Evolutionary conservation across 2,113 vertebrate species (phyloP), one percentile per base, ranked within the genome.

Genomic region (Sialia sialis): DNA sequence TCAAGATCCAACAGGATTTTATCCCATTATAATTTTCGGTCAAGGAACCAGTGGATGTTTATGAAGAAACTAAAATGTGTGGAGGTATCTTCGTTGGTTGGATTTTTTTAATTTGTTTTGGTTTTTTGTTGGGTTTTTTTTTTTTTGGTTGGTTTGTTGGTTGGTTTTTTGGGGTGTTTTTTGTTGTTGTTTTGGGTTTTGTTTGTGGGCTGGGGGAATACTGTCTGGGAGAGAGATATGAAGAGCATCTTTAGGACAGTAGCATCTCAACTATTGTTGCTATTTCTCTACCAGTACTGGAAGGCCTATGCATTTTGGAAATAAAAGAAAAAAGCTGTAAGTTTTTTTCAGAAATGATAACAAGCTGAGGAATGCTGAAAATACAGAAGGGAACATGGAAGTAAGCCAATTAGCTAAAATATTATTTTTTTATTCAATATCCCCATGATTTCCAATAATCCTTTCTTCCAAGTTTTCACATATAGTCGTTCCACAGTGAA

Each of bases 21-120:
- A 30, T 54, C 4, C 6, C 26, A 11, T 44, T 48, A 8, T 20
- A 32, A n/a, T 70, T 90, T 77, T 48, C 67, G 12, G n/a, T 74
- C 60, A 51, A 20, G 38, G 80, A 68, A 41, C 9, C 41, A 44
- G 27, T 2, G 8, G 2, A 38, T 36, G 11, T 44, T 69, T 73
- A 30, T 38, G 9, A 38, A 69, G 18, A 51, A 72, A 9, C 1
- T 59, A 81, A 87, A 84, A 46, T 6, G 2, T n/a, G 8, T 6
- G 7, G 3, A 1, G 2, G 1, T 3, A 7, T 27, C 38, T 27
- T 9, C 8, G 9, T 41, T 41, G 6, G 4, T 51, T 83, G 6
- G 11, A 4, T 9, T 10, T 11, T 11, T 81, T 22, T 29, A 1
- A 8, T 13, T 34, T 29, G 11, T n/a, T 30, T 58, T 51, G 49